Base-by-base conservation (phyloP, 2,797 vertebrate genomes). In the Cossypha caffra region DNA sequence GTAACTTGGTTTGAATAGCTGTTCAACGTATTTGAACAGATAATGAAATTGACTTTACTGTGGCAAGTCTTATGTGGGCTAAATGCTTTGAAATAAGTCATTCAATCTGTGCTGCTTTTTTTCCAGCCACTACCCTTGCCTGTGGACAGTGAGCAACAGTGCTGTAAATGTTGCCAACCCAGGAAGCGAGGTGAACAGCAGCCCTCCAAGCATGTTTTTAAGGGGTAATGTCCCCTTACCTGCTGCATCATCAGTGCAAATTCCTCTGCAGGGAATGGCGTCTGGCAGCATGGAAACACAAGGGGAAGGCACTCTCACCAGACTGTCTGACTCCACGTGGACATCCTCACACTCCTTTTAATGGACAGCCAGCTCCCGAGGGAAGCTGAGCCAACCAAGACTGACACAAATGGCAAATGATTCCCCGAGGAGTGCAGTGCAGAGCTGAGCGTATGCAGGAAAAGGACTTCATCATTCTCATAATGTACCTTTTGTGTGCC, bases 111-210 rank as follows among this genome's bases (percentile, higher is more conserved):
- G 37, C 37, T 73, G 31, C 50, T 43, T 94, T 73, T 88, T 80
- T 95, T 50, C 18, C 97, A 99, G 99, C 97, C 98, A 99, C 96
- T 99, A 98, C 63, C 98, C 99, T 2, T 99, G 98, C 96, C 98
- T 99, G 85, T 99, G 99, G 99, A 98, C 99, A 11, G 98, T 99
- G 77, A 98, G 98, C 91, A 99, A 98, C 81, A 94, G 97, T 13
- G 97, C 98, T 9, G 96, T 98, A 26, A 98, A 98, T 76, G 98
- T 96, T 3, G 28, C 97, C 79, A 98, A 77, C 64, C 80, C 97
- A 1, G 96, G 97, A 74, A 96, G 95, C 0, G 98, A 98, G 25
- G 51, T 94, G 61, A 97, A 95, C 28, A 92, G 96, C 76, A 75
- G 93, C 80, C 42, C 97, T 48, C 92, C 98, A 2, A 97, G 97